Conservation (phyloP, 2,888 invertebrate genomes). For the Drosophila anomelani region DNA sequence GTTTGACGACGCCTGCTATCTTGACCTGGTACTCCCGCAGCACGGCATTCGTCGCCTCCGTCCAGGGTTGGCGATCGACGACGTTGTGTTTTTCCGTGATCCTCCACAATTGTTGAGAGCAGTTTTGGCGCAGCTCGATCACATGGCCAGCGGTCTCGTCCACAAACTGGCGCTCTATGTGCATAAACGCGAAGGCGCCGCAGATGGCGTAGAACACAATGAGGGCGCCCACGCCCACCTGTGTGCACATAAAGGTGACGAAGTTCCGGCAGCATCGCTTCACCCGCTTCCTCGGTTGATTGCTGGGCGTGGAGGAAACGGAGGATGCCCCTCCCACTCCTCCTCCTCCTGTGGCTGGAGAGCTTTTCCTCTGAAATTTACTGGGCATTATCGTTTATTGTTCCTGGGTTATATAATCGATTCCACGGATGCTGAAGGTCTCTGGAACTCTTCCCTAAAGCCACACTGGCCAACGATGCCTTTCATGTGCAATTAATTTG, state of each 20-base stretch:
- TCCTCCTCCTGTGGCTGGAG: slow-evolving; percentile 47
- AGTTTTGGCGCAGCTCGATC: slow-evolving; percentile 86
- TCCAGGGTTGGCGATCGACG: slow-evolving; percentile 89
- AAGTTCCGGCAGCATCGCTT: slow-evolving; percentile 94
- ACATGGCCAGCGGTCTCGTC: slow-evolving; percentile 86
- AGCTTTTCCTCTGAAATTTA: slow-evolving; percentile 72
- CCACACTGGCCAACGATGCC: slow-evolving; percentile 5
- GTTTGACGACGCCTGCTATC: slow-evolving; percentile 88
- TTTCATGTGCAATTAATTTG: slow-evolving; percentile 41
- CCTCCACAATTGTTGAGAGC: slow-evolving; percentile 89
- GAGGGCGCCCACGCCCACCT: slow-evolving; percentile 94
- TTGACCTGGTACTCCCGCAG: slow-evolving; percentile 89
- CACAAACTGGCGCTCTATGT: slow-evolving; percentile 89
- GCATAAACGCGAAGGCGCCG: slow-evolving; percentile 92
- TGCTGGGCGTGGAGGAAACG: slow-evolving; percentile 89
- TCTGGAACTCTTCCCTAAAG: slow-evolving; percentile 8
- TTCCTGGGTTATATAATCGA: slow-evolving; percentile 24
- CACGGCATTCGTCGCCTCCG: slow-evolving; percentile 87
- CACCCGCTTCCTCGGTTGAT: slow-evolving; percentile 90
- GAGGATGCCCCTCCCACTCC: slow-evolving; percentile 64
- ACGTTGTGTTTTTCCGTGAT: slow-evolving; percentile 89
- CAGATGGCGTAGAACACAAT: slow-evolving; percentile 94
- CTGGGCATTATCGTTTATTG: slow-evolving; percentile 52
- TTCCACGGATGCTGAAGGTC: slow-evolving; percentile 1
- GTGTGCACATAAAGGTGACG: slow-evolving; percentile 96